Percentiles rank a stretch among this genome's conserved stretches.
Evolutionary conservation across 2,113 vertebrate species (phyloP).

Genomic region (Natator depressus): DNA sequence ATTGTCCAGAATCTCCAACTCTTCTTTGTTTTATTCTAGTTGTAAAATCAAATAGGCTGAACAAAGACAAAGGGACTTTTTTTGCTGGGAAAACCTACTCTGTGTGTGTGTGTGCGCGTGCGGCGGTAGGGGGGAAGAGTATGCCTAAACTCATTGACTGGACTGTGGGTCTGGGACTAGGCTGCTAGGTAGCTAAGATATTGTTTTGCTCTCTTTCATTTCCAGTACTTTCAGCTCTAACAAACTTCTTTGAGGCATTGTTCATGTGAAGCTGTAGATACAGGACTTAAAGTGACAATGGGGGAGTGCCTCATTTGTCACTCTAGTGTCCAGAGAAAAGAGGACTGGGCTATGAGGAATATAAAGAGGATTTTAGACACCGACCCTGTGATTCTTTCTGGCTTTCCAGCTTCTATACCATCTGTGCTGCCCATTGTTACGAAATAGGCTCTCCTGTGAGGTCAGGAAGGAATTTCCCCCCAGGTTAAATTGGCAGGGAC

Average conservation of each 20-base stretch:
- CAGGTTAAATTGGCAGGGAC: background rate
- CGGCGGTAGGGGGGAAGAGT: background rate
- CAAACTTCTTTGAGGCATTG: background rate
- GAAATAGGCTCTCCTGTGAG: background rate
- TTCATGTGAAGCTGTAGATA: background rate
- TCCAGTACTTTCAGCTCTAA: background rate
- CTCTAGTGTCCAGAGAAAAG: background rate
- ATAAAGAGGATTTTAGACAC: background rate
- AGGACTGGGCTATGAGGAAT: background rate
- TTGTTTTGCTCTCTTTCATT: background rate
- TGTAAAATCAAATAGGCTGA: background rate
- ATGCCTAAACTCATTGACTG: background rate
- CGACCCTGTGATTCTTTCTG: background rate
- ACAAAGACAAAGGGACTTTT: background rate
- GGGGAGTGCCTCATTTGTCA: background rate
- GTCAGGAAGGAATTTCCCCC: background rate
- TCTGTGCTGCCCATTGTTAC: background rate
- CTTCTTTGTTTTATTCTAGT: background rate
- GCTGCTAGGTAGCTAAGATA: background rate
- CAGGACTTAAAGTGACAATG: background rate
- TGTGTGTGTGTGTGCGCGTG: background rate
- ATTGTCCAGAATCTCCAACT: background rate
- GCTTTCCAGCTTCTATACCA: background rate
- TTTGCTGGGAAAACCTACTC: background rate
- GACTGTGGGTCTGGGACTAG: background rate